Evolutionary conservation across 2,888 invertebrate genomes (phyloP).

Genomic region (Philereme transversata): DNA sequence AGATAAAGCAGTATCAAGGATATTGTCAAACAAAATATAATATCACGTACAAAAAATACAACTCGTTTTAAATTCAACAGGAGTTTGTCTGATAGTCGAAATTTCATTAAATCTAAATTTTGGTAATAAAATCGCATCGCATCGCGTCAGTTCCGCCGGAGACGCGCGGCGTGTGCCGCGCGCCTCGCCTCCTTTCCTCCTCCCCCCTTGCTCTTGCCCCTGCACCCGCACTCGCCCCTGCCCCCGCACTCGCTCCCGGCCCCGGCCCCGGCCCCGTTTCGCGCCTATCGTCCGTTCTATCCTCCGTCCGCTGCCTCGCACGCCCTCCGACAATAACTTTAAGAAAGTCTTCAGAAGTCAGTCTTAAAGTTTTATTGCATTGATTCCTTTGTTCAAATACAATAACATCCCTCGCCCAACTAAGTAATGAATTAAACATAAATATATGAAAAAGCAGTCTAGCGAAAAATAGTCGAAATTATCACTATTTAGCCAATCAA

Average conservation of each 20-base stretch:
- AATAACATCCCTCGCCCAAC: constrained; percentile 55
- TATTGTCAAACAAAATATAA: constrained; percentile 35
- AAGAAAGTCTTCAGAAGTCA: constrained; percentile 83
- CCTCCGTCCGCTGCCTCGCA: constrained; percentile 39
- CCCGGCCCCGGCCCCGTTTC: constrained; percentile 2
- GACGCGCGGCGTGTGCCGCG: constrained; percentile 18
- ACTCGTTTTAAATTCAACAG: constrained; percentile 33
- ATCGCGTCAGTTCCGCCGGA: constrained; percentile 41
- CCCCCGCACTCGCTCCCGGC: too few relatives aligned
- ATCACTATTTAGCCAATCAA: constrained; percentile 48
- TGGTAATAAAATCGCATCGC: constrained; percentile 56
- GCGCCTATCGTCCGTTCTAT: constrained; percentile 24
- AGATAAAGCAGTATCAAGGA: constrained; percentile 16
- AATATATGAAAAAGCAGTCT: constrained; percentile 50
- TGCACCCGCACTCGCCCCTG: too few relatives aligned
- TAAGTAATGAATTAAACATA: constrained; percentile 53
- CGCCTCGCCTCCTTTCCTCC: constrained; percentile 32
- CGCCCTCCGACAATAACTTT: constrained; percentile 60
- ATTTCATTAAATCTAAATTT: constrained; percentile 49
- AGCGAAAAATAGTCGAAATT: constrained; percentile 50
- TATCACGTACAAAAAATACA: constrained; percentile 36
- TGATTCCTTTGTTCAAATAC: constrained; percentile 71
- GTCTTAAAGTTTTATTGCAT: constrained; percentile 82
- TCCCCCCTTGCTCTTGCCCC: too few relatives aligned
- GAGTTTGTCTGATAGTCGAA: constrained; percentile 36